Base-by-base conservation (phyloP, 1,140 invertebrate species). In the Arctopsyche grandis region DNA sequence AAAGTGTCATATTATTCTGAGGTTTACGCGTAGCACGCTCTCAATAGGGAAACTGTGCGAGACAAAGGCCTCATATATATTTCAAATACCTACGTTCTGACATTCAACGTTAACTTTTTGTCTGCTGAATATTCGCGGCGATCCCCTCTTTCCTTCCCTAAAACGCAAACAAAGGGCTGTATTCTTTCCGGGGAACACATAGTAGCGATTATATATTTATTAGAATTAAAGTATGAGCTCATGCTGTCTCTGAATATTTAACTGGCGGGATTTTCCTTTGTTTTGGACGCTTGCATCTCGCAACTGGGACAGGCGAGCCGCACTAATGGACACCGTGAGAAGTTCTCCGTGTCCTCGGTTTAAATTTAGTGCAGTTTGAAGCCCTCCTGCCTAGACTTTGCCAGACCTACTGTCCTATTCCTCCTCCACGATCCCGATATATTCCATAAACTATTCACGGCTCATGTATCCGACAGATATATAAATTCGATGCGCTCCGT, bases 321-420 rank as follows among this genome's bases (percentile, higher is more conserved):
- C 16, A 21, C 77, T 78, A 78, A 78, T 78, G 69, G 77, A 78
- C 69, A 52, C 19, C 43, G 66, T 52, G 77, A 78, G 52, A 70
- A 78, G 77, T 60, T 71, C 19, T 43, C 48, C 16, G n/a, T 66
- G 75, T 48, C 19, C 1, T 9, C 26, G n/a, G 56, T 24, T 29
- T 76, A 76, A 19, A 76, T 76, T 63, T 76, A 76, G 75, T 56
- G 24, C 24, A 16, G 21, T 66, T 66, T 5, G 21, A 9, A 24
- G 63, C 24, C 63, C 63, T 66, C 21, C 22, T 12, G 24, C 24
- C 21, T 66, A 52, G 12, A 52, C 63, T 10, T 71, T 71, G 24
- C 7, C 29, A 10, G 16, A 10, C 22, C 66, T 4, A 69, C 24
- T 69, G 26, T 69, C 66, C 66, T 69, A 60, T 69, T 69, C 24